Percentiles rank a stretch among this genome's conserved stretches.
These are phyloP conservation scores for Daubentonia madagascariensis DNA, from an alignment of 2,113 vertebrate genomes.

Conservation along the genomic window DNA sequence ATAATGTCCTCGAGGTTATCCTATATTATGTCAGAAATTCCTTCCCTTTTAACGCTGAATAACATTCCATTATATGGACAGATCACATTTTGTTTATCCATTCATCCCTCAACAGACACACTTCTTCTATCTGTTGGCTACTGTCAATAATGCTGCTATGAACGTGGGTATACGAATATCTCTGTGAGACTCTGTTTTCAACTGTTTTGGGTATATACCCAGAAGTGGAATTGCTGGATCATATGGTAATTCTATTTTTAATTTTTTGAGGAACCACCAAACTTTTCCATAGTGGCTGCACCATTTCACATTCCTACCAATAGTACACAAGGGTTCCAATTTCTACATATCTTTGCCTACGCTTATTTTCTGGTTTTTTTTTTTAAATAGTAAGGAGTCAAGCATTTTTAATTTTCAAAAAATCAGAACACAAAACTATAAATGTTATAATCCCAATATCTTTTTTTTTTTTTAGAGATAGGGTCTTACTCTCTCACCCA, in stretches of 20 bases:
- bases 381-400: background rate
- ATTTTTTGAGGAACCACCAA: background rate
- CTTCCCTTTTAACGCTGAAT: background rate
- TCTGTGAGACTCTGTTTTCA: background rate
- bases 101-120: fast-evolving
- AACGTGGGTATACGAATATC: background rate
- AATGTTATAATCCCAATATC: background rate
- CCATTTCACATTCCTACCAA: too few species aligned
- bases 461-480: background rate
- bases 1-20: background rate
- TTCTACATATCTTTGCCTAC: background rate
- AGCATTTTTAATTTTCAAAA: background rate
- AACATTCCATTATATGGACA: background rate
- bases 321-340: background rate
- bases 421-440: background rate
- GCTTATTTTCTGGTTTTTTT: background rate
- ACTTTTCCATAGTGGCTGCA: background rate
- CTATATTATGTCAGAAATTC: background rate
- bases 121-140: background rate
- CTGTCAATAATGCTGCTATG: too few species aligned
- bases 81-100: background rate
- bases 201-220: too few species aligned
- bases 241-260: background rate
- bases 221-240: background rate
- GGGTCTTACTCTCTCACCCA: too few species aligned